phyloP scores from a whole-genome alignment of 2,113 vertebrate species.

The Camarhynchus parvulus region DNA sequence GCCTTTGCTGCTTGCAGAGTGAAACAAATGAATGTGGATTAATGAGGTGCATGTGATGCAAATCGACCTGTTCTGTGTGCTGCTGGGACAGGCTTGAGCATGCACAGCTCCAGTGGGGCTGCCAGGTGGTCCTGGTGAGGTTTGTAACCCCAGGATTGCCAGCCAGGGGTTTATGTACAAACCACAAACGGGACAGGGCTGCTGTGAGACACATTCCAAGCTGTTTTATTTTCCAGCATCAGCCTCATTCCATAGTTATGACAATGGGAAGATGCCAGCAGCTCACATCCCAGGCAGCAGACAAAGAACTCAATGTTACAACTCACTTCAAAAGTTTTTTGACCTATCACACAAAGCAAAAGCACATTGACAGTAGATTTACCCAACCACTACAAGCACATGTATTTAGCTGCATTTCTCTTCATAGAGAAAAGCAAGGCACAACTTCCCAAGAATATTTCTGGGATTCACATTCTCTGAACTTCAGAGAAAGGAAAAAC shows the following conservation, averaged over 20 bases:
- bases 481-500: too few relatives aligned
- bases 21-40: not conserved
- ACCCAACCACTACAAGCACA: not conserved
- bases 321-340: not conserved
- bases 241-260: not conserved
- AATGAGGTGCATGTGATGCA: not conserved
- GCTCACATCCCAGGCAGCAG: not conserved
- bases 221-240: not conserved
- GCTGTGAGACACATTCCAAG: not conserved
- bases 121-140: not conserved
- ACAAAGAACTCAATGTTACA: not conserved
- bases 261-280: not conserved
- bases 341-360: not conserved
- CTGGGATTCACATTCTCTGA: too few relatives aligned
- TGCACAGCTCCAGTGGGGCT: not conserved
- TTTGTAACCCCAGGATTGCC: not conserved
- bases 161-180: not conserved
- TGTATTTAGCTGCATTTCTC: too few relatives aligned
- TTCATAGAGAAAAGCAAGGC: too few relatives aligned
- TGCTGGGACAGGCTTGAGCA: not conserved
- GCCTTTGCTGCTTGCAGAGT: not conserved
- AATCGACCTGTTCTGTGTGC: not conserved
- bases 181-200: not conserved
- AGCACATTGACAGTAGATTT: not conserved
- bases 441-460: too few relatives aligned